These are phyloP conservation scores for Xenus cinereus DNA, from an alignment of 2,113 vertebrate species.

Conservation along the genomic window DNA sequence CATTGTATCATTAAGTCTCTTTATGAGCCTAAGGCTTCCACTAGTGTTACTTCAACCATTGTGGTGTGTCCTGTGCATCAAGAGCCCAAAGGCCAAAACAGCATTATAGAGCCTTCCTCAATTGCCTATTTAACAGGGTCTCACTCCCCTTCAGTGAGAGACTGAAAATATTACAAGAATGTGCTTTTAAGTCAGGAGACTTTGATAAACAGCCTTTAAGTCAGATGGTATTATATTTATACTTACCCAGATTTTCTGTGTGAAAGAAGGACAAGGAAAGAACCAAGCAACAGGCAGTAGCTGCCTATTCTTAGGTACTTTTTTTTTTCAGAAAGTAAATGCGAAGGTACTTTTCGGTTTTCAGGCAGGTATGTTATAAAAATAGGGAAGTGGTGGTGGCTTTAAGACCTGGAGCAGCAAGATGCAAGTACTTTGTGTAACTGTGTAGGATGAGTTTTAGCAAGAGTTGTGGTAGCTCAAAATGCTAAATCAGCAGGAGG, in stretches of 20 bases:
- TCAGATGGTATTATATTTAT: not conserved
- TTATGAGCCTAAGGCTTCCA: not conserved
- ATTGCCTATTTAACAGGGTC: not conserved
- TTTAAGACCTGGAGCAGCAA: not conserved
- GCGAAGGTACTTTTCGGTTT: not conserved
- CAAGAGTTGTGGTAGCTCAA: not conserved
- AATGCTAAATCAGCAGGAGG: not conserved
- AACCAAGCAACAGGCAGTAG: not conserved
- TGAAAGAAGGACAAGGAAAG: not conserved
- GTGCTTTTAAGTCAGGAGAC: not conserved
- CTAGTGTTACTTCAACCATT: not conserved
- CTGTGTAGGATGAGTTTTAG: not conserved
- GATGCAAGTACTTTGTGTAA: not conserved
- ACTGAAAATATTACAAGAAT: not conserved
- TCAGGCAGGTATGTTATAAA: not conserved
- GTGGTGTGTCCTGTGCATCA: not conserved
- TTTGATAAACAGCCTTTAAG: not conserved
- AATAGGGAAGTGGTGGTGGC: not conserved
- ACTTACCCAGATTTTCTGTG: not conserved
- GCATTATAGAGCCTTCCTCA: not conserved
- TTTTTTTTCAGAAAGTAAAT: not conserved
- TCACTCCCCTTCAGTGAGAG: not conserved
- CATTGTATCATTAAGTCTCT: not conserved
- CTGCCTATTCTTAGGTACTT: not conserved
- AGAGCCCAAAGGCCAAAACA: not conserved